Base-by-base conservation (phyloP, 1,140 invertebrate species). In the Cydia splendana region DNA sequence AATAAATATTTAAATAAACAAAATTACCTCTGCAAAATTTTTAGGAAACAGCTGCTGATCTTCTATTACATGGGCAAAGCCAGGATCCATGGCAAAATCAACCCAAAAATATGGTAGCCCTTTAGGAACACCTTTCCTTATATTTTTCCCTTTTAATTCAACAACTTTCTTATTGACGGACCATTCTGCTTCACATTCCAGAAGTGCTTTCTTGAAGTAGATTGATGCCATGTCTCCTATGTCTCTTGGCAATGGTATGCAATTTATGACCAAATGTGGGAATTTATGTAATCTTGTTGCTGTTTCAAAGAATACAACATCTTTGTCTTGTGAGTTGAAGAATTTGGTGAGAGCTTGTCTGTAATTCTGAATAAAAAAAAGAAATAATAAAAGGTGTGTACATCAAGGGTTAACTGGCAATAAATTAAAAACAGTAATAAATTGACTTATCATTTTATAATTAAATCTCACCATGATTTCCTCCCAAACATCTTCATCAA, bases 131-230 rank as follows among this genome's bases (percentile, higher is more conserved):
- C 96, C 95, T 90, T 95, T 95, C 57, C 97, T 94, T 20, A 99
- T 94, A 92, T 97, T 95, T 88, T 96, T 96, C 1, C 94, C 91
- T 65, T 94, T 95, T 30, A 99, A 92, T 78, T 98, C 96, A 0
- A 99, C 95, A n/a, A 99, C 90, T 94, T 99, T 99, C 86, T 98
- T 98, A 89, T 99, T 99, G 79, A 96, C 96, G 13, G 97, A 95
- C 98, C 98, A 99, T 94, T 99, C 98, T 30, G 95, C 95, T 93
- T 99, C 98, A 80, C 97, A 98, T 91, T 99, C 98, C 83, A 97
- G 93, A 69, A 99, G 95, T 0, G 98, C 98, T 96, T 99, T 99
- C 95, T 99, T 99, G 87, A 99, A 99, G 94, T 99, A 99, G 79
- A 99, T 98, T 1, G 98, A 97, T 12, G 97, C 97, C 86, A 96